Evolutionary conservation across 2,888 invertebrate genomes (phyloP).

Genomic region (Mellilla xanthometata): DNA sequence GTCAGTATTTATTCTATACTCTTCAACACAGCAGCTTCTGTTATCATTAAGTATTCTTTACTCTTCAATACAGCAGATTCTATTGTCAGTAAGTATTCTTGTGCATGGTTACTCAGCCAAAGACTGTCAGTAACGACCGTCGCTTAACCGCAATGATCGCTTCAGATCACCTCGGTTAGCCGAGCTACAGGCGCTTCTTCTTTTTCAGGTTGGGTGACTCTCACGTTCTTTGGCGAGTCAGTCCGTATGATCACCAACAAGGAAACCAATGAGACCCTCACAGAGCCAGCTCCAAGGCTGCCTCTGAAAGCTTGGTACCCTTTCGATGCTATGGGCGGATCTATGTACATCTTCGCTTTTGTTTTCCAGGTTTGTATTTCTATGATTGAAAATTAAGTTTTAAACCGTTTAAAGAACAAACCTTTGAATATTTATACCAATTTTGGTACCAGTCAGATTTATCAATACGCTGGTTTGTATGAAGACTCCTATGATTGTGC

Average conservation of each 20-base stretch:
- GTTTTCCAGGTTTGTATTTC: conserved; percentile 81
- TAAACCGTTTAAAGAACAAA: too few species aligned
- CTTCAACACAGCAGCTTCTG: conserved; percentile 82
- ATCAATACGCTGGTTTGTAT: too few species aligned
- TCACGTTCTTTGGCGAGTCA: conserved; percentile 92
- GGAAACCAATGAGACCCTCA: conserved; percentile 87
- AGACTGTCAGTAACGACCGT: conserved; percentile 85
- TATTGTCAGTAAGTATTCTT: too few species aligned
- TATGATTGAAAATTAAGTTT: too few species aligned
- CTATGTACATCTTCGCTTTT: conserved; percentile 86
- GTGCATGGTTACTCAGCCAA: conserved; percentile 81
- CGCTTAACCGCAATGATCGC: too few species aligned
- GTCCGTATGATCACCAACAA: conserved; percentile 85
- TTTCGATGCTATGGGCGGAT: conserved; percentile 87
- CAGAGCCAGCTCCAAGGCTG: conserved; percentile 87
- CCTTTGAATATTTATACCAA: too few species aligned
- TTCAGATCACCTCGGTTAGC: too few species aligned
- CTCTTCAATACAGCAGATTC: too few species aligned
- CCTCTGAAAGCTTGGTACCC: conserved; percentile 91
- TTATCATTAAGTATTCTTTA: conserved; percentile 79
- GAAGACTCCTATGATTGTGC: too few species aligned
- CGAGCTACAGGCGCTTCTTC: too few species aligned
- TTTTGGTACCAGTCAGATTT: too few species aligned
- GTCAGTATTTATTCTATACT: conserved; percentile 87
- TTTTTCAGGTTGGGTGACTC: conserved; percentile 86